Evolutionary conservation across 2,113 vertebrate species (phyloP).

Genomic region (Misgurnus mizolepis): DNA sequence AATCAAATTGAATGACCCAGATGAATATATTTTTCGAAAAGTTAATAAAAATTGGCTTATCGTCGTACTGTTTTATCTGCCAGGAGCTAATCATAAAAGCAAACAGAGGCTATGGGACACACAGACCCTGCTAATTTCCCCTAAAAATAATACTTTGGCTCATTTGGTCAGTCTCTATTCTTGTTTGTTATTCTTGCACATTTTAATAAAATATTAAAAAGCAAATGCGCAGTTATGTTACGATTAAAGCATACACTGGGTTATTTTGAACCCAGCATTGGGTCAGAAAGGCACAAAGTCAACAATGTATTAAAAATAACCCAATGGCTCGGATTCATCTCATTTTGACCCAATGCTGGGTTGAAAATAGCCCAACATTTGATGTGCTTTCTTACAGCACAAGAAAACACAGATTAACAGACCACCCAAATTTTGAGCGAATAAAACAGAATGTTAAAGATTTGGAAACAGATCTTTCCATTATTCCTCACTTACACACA

Average conservation of each 20-base stretch:
- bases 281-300: too few relatives aligned
- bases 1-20: slow-evolving; percentile 1
- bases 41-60: slow-evolving; percentile 2
- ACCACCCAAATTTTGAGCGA: background rate
- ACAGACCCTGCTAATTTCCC: background rate
- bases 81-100: slow-evolving; percentile 40
- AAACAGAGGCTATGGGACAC: slow-evolving; percentile 22
- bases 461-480: background rate
- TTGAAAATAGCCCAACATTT: too few relatives aligned
- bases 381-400: too few relatives aligned
- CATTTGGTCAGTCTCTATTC: too few relatives aligned
- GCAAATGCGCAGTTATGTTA: background rate
- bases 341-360: too few relatives aligned
- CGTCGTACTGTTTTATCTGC: slow-evolving; percentile 21
- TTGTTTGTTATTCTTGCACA: too few relatives aligned
- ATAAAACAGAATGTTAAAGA: background rate
- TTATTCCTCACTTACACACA: background rate
- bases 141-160: background rate
- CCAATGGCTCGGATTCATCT: too few relatives aligned
- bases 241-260: background rate
- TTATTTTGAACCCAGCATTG: too few relatives aligned
- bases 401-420: background rate
- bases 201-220: background rate
- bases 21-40: slow-evolving; percentile 25
- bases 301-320: too few relatives aligned